These are phyloP conservation scores for Apoda limacodes DNA, from an alignment of 2,888 invertebrate genomes.

Conservation along the genomic window DNA sequence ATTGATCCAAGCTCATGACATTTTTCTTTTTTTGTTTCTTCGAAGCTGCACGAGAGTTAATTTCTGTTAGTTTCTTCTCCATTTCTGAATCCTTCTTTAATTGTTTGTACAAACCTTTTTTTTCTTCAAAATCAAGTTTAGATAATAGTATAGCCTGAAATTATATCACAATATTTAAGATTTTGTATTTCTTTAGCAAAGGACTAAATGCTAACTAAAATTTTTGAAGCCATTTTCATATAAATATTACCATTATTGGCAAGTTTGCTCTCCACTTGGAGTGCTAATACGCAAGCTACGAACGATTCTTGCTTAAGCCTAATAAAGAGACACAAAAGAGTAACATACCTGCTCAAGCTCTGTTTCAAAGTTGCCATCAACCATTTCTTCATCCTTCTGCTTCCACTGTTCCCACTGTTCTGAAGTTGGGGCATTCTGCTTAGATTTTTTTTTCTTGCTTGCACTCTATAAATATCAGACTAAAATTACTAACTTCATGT, in stretches of 20 bases:
- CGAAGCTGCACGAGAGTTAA: conserved; percentile 33
- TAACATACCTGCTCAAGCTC: conserved; percentile 73
- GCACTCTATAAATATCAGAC: conserved; percentile 21
- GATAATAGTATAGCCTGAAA: conserved; percentile 78
- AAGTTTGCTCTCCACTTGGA: conserved; percentile 66
- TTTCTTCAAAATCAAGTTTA: conserved; percentile 78
- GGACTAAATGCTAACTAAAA: too few relatives aligned
- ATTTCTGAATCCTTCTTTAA: conserved; percentile 47
- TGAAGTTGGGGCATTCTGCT: conserved; percentile 43
- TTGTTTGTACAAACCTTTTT: conserved; percentile 64
- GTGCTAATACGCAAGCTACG: too few relatives aligned
- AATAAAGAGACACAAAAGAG: conserved; percentile 33
- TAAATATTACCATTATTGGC: too few relatives aligned
- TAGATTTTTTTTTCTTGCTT: conserved; percentile 58
- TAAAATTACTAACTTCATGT: background rate
- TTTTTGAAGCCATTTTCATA: too few relatives aligned
- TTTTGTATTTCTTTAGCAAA: too few relatives aligned
- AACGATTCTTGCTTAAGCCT: too few relatives aligned
- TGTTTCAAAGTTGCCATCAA: conserved; percentile 69
- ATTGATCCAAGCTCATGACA: conserved; percentile 81
- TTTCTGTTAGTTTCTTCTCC: conserved; percentile 38
- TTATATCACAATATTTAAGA: background rate
- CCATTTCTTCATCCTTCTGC: conserved; percentile 76
- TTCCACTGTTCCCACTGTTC: conserved; percentile 83
- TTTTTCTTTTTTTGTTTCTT: conserved; percentile 74